Percentiles rank a stretch among this genome's conserved stretches.
Conservation (phyloP, 1,140 invertebrate species). For the Hestina assimilis region DNA sequence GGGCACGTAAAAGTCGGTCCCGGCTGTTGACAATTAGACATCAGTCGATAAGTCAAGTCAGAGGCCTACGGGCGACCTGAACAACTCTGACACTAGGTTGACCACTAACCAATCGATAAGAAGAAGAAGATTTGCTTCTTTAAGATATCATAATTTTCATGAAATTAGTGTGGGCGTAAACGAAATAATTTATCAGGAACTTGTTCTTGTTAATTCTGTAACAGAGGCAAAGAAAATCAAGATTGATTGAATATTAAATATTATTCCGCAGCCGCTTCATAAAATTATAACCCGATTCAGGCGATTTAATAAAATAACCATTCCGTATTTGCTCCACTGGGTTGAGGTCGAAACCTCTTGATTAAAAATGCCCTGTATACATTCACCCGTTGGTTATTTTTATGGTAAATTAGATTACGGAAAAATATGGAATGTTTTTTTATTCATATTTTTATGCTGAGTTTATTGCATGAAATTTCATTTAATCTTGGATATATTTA, state of each 20-base stretch:
- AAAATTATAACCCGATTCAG: constrained; percentile 6
- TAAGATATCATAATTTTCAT: not conserved
- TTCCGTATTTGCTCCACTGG: constrained; percentile 2
- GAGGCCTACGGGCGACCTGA: no score
- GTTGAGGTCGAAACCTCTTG: constrained; percentile 4
- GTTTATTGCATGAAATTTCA: no score
- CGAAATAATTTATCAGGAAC: not conserved
- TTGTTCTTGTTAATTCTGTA: not conserved
- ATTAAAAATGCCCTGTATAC: constrained; percentile 3
- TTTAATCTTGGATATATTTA: no score
- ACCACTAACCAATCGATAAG: no score
- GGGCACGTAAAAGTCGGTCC: no score
- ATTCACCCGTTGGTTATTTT: not conserved
- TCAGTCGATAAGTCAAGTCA: no score
- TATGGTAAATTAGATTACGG: not conserved
- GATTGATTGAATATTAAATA: constrained; percentile 18
- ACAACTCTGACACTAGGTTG: no score
- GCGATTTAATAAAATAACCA: constrained; percentile 11
- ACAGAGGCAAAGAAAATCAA: constrained; percentile 6
- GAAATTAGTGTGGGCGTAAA: constrained; percentile 1
- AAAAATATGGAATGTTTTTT: not conserved
- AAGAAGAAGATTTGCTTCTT: no score
- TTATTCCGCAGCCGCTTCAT: constrained; percentile 8
- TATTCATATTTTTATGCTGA: not conserved
- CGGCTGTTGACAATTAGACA: not conserved